These are phyloP conservation scores for Takifugu ocellatus DNA, from an alignment of 2,797 vertebrate species.

Conservation along the genomic window DNA sequence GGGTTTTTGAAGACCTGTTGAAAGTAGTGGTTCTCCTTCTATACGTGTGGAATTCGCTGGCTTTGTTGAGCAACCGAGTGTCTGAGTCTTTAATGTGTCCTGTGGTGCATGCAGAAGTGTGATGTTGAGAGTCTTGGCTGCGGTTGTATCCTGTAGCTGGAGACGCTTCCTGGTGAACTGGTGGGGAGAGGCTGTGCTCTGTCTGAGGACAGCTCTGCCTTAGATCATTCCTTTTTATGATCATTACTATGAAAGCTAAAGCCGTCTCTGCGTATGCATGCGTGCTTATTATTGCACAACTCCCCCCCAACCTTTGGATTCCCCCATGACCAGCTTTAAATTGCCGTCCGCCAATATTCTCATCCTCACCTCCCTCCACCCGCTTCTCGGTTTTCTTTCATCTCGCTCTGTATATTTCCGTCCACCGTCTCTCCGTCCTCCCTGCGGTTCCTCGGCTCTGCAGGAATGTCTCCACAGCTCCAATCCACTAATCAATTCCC, in stretches of 20 bases:
- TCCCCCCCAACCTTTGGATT: constrained; percentile 1
- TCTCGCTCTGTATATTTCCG: constrained; percentile 42
- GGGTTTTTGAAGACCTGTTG: no score
- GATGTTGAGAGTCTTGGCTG: constrained; percentile 39
- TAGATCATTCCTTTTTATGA: constrained; percentile 36
- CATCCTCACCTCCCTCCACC: constrained; percentile 18
- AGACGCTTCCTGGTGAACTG: constrained; percentile 44
- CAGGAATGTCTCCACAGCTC: constrained; percentile 44
- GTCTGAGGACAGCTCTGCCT: constrained; percentile 50
- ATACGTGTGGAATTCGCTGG: not conserved
- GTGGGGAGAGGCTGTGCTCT: constrained; percentile 36
- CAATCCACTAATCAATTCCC: constrained; percentile 61
- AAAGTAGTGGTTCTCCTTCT: no score
- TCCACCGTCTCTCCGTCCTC: constrained; percentile 21
- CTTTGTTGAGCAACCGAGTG: not conserved
- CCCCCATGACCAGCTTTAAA: constrained; percentile 38
- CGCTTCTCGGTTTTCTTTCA: constrained; percentile 29
- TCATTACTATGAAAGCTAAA: constrained; percentile 46
- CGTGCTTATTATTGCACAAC: constrained; percentile 19
- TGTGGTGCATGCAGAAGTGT: constrained; percentile 7
- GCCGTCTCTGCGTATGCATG: constrained; percentile 6
- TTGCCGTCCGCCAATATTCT: constrained; percentile 48
- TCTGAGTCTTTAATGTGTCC: constrained; percentile 3
- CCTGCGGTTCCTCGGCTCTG: constrained; percentile 34
- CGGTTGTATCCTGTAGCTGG: constrained; percentile 40